Percentiles rank a stretch among this genome's conserved stretches.
Conservation (phyloP, 2,113 vertebrate species). For the Semnornis frantzii region DNA sequence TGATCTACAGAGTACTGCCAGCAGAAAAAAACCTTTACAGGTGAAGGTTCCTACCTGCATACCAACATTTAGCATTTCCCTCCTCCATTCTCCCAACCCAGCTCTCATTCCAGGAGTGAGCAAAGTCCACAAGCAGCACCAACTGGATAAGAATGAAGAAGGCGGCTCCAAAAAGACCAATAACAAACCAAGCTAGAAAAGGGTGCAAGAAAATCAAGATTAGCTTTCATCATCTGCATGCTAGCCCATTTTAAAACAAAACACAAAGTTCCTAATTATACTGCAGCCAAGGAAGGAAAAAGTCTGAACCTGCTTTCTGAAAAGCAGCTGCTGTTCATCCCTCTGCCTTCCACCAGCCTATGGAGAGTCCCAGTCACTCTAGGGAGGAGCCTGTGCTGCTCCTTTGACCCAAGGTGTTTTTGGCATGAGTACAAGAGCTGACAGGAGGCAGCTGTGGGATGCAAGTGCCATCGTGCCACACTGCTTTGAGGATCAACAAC, state of each 20-base stretch:
- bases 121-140: conserved; percentile 90
- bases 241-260: background rate
- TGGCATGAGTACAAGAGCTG: background rate
- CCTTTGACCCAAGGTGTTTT: background rate
- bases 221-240: background rate
- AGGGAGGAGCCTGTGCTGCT: background rate
- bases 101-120: conserved; percentile 90
- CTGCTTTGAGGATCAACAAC: background rate
- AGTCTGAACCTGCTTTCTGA: background rate
- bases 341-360: background rate
- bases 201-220: background rate
- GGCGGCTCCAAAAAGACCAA: conserved; percentile 82
- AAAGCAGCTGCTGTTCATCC: background rate
- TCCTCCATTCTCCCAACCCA: conserved; percentile 88
- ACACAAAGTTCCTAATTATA: background rate
- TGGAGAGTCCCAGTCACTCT: background rate
- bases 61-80: conserved; percentile 85
- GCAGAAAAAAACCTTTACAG: background rate
- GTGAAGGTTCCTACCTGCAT: conserved; percentile 81
- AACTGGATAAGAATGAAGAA: conserved; percentile 93
- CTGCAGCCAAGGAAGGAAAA: background rate
- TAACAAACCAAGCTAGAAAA: conserved; percentile 84
- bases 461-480: background rate
- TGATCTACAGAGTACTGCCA: background rate
- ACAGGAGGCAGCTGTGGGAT: background rate